Evolutionary conservation across 2,113 vertebrate species (phyloP), one percentile per base, ranked within the genome.

Genomic region (Salvelinus alpinus): DNA sequence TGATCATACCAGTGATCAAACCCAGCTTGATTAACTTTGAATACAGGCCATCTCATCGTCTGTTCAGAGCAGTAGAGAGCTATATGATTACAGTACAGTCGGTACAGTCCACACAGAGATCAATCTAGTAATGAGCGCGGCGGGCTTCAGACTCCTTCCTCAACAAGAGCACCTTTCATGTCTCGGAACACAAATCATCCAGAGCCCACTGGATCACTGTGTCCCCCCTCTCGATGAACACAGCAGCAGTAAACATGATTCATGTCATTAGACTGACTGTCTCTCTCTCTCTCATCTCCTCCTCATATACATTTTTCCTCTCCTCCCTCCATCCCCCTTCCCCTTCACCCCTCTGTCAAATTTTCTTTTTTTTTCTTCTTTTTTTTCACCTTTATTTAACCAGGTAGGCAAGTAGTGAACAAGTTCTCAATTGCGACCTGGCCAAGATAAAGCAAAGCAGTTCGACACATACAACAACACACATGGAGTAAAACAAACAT

Each of bases 171-270:
- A 85, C 82, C 84, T 80, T 86, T 82, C 81, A 83, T 48, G 77
- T 85, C 84, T 84, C 73, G 78, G 59, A 79, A 80, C 87, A 86
- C 85, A 79, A 82, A 85, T 90, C 82, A 85, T 74, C 66, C 59
- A 86, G 79, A 84, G 83, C 85, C 85, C 85, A 72, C 83, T 75
- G 81, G 87, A 91, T 93, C 89, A 87, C 88, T 90, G 91, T 84
- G 83, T 88, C 72, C 84, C 82, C 86, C 87, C 71, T 79, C 82
- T 81, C 83, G 87, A 91, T 86, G 78, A 84, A 88, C 78, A 80
- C 80, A 80, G 38, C 38, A 44, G 38, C 85, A 86, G 82, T 88
- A 87, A 90, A 90, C 90, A 87, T 80, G 86, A 89, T 91, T 86
- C 87, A 88, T 86, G 76, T 76, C 79, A 83, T 22, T 13, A 3